phyloP scores from a whole-genome alignment of 2,797 vertebrate genomes.

The Lithobates sylvaticus region DNA sequence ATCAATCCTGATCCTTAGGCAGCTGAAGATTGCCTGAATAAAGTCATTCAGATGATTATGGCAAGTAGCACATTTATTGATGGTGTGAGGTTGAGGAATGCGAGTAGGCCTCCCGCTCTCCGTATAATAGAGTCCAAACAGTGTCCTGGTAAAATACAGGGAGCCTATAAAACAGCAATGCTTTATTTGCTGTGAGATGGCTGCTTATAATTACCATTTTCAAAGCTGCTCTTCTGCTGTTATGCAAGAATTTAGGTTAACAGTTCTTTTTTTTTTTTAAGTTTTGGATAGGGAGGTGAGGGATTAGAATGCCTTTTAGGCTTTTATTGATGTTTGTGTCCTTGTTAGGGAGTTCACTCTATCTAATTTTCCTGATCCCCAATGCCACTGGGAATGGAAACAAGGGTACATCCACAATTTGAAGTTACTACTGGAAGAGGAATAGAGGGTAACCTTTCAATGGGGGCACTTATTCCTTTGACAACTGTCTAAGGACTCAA shows the following conservation, averaged over 20 bases:
- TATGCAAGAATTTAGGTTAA: constrained; percentile 78
- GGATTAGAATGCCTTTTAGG: too few relatives aligned
- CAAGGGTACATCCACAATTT: too few relatives aligned
- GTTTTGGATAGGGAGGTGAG: too few relatives aligned
- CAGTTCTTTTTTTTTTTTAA: constrained; percentile 71
- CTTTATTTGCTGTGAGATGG: constrained; percentile 82
- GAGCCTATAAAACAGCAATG: constrained; percentile 84
- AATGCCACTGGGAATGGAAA: too few relatives aligned
- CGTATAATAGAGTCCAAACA: constrained; percentile 73
- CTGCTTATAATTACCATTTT: constrained; percentile 82
- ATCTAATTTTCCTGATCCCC: too few relatives aligned
- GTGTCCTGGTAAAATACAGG: constrained; percentile 77
- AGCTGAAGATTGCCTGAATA: constrained; percentile 80
- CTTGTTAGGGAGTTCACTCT: too few relatives aligned
- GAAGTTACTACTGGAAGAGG: too few relatives aligned
- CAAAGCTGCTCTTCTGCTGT: constrained; percentile 78
- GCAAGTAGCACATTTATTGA: constrained; percentile 81
- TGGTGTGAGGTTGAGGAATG: constrained; percentile 77
- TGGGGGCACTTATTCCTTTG: too few relatives aligned
- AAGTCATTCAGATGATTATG: constrained; percentile 83
- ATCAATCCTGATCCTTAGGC: constrained; percentile 80
- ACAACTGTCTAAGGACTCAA: too few relatives aligned
- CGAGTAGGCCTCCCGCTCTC: constrained; percentile 72
- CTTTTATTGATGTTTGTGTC: too few relatives aligned
- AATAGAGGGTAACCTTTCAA: too few relatives aligned